A percentile compares a stretch with the other conserved stretches of the same genome.
Conservation (phyloP, 2,797 vertebrate species). For the Erethizon dorsatum region DNA sequence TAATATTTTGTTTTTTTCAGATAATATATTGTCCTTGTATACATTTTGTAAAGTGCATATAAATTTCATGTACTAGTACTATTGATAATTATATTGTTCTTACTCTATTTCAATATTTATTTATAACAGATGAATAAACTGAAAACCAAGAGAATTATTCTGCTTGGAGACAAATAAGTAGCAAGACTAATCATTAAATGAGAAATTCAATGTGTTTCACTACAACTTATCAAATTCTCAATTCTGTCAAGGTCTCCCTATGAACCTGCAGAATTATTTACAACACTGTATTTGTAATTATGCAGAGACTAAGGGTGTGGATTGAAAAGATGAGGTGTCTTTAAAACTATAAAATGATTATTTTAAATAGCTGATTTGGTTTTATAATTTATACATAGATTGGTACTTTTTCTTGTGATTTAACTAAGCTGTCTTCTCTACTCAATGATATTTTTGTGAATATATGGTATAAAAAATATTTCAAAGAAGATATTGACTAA, state of each 20-base stretch:
- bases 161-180: not conserved
- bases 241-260: not conserved
- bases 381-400: not conserved
- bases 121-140: not conserved
- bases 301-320: not conserved
- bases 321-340: not conserved
- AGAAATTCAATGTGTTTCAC: conserved; percentile 16
- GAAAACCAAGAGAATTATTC: not conserved
- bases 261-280: not conserved
- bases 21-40: too few relatives aligned
- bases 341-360: not conserved
- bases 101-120: too few relatives aligned
- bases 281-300: not conserved
- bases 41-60: too few relatives aligned
- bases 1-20: too few relatives aligned
- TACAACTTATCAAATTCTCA: not conserved
- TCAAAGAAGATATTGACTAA: conserved; percentile 27
- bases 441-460: not conserved
- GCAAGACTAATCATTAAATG: not conserved
- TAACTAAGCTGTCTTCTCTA: conserved; percentile 10
- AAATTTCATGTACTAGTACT: too few relatives aligned
- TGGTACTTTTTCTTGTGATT: not conserved
- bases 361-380: not conserved
- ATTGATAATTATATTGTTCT: too few relatives aligned
- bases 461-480: not conserved